Base-by-base conservation (phyloP, 2,113 vertebrate species). In the Gobiocypris rarus region DNA sequence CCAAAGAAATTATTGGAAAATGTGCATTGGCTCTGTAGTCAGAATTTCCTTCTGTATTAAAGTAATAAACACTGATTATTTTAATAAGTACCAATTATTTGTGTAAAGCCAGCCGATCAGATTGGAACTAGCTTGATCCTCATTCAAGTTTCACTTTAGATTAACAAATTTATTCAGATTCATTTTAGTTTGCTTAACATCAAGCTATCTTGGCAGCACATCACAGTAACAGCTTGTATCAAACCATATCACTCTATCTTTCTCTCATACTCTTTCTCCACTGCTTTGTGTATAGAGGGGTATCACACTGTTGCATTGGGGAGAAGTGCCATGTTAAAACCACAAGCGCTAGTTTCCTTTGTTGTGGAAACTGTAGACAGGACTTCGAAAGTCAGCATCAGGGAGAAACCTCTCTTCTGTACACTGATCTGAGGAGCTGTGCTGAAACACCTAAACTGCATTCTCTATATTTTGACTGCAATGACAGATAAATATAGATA, bases 341-440 rank as follows among this genome's bases (percentile, higher is more conserved):
- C 81, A n/a, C 70, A 83, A 26, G 24, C 3, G 56, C 34, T 48
- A 50, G 45, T 71, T 48, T 24, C 34, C 69, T 81, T 83, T 71
- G 73, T 71, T 85, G 48, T 69, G 43, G 80, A 45, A 75, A 56
- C 45, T 65, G 52, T 63, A 65, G 67, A 74, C 43, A 78, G 45
- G 34, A 70, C 50, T 54, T 43, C 14, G 63, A 67, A 81, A 77
- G 34, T 77, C 38, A 61, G 70, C 34, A 41, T 34, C 61, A 76
- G 82, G 7, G 58, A 75, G 48, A 34, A 75, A 45, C 26, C 45
- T 63, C 61, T 77, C 73, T 63, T 67, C 7, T 58, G 67, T 28
- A 77, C 50, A 78, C 45, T 67, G 54, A 82, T 85, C 83, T 79
- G 75, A 82, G 61, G 58, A 73, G 6, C 31, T n/a, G 45, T 45